Conservation (phyloP, 2,797 vertebrate genomes). For the Netta rufina region DNA sequence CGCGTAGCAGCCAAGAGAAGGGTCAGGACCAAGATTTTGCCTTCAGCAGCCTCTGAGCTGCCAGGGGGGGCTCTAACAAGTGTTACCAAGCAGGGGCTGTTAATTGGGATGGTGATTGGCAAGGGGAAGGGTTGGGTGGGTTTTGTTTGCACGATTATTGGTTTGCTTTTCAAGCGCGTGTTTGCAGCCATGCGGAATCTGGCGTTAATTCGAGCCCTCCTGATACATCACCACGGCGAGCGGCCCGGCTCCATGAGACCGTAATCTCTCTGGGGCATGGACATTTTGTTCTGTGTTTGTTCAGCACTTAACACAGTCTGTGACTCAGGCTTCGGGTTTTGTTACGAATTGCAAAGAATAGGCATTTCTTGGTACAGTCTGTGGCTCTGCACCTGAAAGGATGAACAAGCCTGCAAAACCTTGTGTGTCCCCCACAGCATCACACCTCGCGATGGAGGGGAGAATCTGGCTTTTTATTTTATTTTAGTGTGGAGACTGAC, state of each 20-base stretch:
- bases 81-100: not conserved
- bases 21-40: not conserved
- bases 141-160: not conserved
- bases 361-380: not conserved
- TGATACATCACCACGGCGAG: not conserved
- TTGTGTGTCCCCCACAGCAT: not conserved
- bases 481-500: not conserved
- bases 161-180: not conserved
- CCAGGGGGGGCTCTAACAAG: not conserved
- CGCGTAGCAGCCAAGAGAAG: rapidly evolving
- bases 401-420: not conserved
- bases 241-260: not conserved
- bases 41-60: not conserved
- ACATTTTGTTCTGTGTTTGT: not conserved
- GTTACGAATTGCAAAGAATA: not conserved
- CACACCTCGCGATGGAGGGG: rapidly evolving
- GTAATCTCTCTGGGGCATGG: not conserved
- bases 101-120: not conserved
- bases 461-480: not conserved
- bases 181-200: not conserved
- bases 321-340: not conserved
- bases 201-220: not conserved
- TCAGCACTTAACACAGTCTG: not conserved
- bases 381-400: not conserved
- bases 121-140: not conserved